These are phyloP conservation scores for Atherinomorus stipes DNA, from an alignment of 2,113 vertebrate species.

Conservation along the genomic window DNA sequence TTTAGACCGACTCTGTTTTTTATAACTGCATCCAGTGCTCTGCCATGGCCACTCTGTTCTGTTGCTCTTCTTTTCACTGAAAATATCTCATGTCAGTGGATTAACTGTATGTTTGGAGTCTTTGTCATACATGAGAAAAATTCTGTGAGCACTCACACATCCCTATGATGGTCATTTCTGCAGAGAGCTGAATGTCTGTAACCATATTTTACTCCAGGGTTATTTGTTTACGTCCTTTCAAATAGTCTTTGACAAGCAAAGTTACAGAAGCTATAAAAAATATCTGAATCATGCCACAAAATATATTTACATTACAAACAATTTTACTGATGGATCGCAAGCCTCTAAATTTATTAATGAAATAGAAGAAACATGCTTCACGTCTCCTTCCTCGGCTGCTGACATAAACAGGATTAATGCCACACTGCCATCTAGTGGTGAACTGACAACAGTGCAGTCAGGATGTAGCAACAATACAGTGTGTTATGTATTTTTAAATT, in stretches of 20 bases:
- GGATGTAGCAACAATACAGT: not conserved
- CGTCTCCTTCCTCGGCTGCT: not conserved
- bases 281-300: too few species aligned
- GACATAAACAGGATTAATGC: conserved; percentile 1
- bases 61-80: not conserved
- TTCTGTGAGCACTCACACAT: too few species aligned
- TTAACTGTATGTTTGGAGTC: too few species aligned
- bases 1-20: not conserved
- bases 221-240: too few species aligned
- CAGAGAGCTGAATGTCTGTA: not conserved
- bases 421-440: conserved; percentile 73
- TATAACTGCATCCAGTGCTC: not conserved
- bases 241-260: too few species aligned
- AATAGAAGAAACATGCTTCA: not conserved
- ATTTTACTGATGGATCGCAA: not conserved
- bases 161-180: too few species aligned
- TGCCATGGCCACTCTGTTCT: not conserved
- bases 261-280: too few species aligned
- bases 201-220: too few species aligned
- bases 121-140: too few species aligned
- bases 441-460: conserved; percentile 21
- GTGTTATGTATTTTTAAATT: not conserved
- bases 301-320: too few species aligned
- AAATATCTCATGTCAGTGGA: not conserved
- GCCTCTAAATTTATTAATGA: not conserved